Base-by-base conservation (phyloP, 2,797 vertebrate genomes). In the Carcharodon carcharias region DNA sequence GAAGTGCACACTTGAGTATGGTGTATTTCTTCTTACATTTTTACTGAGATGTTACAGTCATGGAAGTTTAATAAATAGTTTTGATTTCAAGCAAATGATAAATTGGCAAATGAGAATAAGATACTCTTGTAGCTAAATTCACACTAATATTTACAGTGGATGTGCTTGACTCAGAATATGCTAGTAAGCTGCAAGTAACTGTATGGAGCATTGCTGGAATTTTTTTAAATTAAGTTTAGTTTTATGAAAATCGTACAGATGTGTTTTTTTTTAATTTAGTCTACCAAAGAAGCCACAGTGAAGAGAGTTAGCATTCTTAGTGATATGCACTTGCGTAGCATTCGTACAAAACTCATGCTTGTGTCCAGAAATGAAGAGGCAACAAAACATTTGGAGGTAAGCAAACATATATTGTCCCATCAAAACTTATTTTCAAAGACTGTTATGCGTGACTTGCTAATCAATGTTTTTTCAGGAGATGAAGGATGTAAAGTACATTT, bases 331-430 rank as follows among this genome's bases (percentile, higher is more conserved):
- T 98, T 99, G 97, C 98, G 99, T 97, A 99, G 99, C 98, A 98
- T 99, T 97, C 98, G 99, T 96, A 99, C 99, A 71, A 99, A 99
- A 95, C 98, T 99, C 97, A 98, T 99, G 98, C 98, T 99, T 1
- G 98, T 99, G 99, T 99, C 99, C n/a, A 98, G 99, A 97, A 99
- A 99, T 31, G 99, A 99, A 96, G 99, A 99, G 96, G 99, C 99
- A 97, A 99, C 99, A 88, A 99, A 99, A 97, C 99, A 99, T 97
- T 98, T 99, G 97, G 99, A 99, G 98, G 99, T 99, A 97, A 98
- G 16, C 67, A 95, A 54, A 93, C 40, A 63, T 67, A 45, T n/a
- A 45, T n/a, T 67, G 63, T 67, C 9, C 26, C n/a, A 11, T 67
- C 1, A 23, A 67, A n/a, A 21, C 35, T 65, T 65, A 21, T 26